phyloP scores from a whole-genome alignment of 1,140 invertebrate species.

The Lepidurus apus region DNA sequence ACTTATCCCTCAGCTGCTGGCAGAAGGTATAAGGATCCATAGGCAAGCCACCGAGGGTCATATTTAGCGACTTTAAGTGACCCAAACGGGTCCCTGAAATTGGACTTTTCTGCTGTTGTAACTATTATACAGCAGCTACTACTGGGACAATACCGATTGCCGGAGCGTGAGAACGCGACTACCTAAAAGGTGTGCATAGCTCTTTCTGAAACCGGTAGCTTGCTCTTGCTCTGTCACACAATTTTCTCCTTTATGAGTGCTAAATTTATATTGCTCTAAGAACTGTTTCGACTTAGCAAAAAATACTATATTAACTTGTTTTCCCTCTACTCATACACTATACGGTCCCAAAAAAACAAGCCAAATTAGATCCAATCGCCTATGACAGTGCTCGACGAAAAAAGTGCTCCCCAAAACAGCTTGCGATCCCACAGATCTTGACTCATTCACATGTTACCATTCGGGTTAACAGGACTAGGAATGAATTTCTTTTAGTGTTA shows the following conservation, averaged over 20 bases:
- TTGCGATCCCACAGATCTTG: not conserved
- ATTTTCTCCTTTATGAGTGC: constrained; percentile 16
- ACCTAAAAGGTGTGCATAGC: not conserved
- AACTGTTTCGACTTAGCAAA: not conserved
- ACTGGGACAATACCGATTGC: constrained; percentile 17
- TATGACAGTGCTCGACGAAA: not conserved
- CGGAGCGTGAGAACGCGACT: constrained; percentile 13
- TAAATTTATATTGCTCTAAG: not conserved
- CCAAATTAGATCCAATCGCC: not conserved
- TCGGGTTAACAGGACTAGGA: too few relatives aligned
- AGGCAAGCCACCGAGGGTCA: not conserved
- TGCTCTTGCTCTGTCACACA: not conserved
- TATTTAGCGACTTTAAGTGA: constrained; percentile 16
- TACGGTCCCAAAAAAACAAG: not conserved
- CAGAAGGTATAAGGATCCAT: not conserved
- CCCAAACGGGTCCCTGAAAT: constrained; percentile 18
- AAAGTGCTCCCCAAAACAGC: not conserved
- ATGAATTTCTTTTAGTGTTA: too few relatives aligned
- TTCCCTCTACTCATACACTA: not conserved
- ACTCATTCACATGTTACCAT: too few relatives aligned
- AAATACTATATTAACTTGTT: not conserved
- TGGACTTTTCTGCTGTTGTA: constrained; percentile 18
- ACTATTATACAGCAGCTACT: constrained; percentile 19
- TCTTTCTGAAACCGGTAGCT: constrained; percentile 14
- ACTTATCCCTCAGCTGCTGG: not conserved